Base-by-base conservation (phyloP, 2,113 vertebrate species). In the Corythaixoides concolor region DNA sequence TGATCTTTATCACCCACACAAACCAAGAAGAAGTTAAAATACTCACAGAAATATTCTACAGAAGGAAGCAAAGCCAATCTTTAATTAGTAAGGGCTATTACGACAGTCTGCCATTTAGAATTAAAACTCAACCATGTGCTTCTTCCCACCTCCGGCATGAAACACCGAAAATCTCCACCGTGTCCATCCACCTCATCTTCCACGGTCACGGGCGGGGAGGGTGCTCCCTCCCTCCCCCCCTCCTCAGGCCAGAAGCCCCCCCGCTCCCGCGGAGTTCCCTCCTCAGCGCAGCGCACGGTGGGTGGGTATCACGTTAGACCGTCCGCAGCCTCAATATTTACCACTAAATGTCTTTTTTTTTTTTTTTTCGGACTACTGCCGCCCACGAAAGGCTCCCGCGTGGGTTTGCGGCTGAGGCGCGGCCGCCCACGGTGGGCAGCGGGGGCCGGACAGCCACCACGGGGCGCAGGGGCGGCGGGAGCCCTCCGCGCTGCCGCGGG, bases 51-150 rank as follows among this genome's bases (percentile, higher is more conserved):
- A 87, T 78, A 85, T 53, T 63, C 62, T 63, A 45, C 33, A 18
- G 35, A 22, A 53, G 89, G 67, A 43, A 94, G 76, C 69, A 75
- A 60, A 80, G 45, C 70, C 60, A 49, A 33, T 43, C 56, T 79
- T 52, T 74, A 85, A 95, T 83, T 87, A 75, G 73, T n/a, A 37
- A 73, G 76, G 69, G 64, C 89, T 96, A 86, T 85, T 91, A 91
- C 84, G 55, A 85, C 92, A 89, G 89, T 66, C 81, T 94, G 88
- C 93, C 92, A 62, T 91, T 94, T 72, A 67, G 80, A 91, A 94
- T 95, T 94, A 94, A 89, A 89, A 75, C 93, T 87, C 95, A 83
- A 12, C 88, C 93, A 95, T 97, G 96, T 96, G 96, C 92, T 93
- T 47, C 92, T 89, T 60, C 87, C 89, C 73, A 69, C 80, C 80